Percentiles rank a stretch among this genome's conserved stretches.
Evolutionary conservation across 2,113 vertebrate genomes (phyloP).

Genomic region (Zosterops lateralis): DNA sequence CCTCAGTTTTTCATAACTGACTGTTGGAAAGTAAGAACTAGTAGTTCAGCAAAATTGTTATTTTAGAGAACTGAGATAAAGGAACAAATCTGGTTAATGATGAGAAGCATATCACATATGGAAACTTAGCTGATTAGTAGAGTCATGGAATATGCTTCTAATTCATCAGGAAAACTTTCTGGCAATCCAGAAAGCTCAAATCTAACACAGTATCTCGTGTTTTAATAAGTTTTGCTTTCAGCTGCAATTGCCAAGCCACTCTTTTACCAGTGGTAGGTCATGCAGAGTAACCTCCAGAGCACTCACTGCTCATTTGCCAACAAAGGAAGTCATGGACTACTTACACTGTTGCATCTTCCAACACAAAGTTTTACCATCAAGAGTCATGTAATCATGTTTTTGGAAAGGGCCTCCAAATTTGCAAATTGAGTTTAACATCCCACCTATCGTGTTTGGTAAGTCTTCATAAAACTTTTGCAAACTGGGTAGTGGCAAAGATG

Average conservation of each 20-base stretch:
- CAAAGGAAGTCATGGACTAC: not conserved
- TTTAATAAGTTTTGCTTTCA: not conserved
- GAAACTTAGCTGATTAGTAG: not conserved
- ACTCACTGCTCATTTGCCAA: not conserved
- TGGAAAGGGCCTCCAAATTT: not conserved
- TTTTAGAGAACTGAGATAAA: not conserved
- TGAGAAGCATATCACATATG: not conserved
- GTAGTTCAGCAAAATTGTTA: not conserved
- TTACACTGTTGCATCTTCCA: not conserved
- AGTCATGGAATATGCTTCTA: not conserved
- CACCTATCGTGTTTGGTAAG: not conserved
- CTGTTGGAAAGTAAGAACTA: constrained; percentile 6
- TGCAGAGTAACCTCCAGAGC: not conserved
- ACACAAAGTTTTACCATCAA: not conserved
- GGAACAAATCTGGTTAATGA: constrained; percentile 12
- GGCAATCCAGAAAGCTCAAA: not conserved
- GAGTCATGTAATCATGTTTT: rapidly evolving
- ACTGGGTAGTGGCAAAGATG: not conserved
- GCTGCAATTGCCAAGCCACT: not conserved
- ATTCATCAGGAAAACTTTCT: not conserved
- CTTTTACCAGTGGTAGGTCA: not conserved
- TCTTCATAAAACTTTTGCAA: not conserved
- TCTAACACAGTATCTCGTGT: not conserved
- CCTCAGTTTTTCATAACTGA: not conserved
- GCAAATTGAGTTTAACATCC: not conserved